Base-by-base conservation (phyloP, 2,797 vertebrate species). In the Crenuchus spilurus region DNA sequence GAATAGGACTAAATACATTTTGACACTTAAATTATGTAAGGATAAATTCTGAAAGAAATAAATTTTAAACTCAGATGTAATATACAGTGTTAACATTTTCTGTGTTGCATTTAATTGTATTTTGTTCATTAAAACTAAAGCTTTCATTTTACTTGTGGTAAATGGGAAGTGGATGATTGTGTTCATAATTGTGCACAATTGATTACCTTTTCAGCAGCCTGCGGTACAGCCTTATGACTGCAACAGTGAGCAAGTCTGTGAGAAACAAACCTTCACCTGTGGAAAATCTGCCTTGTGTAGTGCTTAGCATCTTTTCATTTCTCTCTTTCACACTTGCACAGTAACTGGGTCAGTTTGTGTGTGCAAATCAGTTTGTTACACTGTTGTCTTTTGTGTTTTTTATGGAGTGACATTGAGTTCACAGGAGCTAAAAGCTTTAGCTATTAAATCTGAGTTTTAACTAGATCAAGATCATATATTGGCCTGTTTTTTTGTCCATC, bases 101-200 rank as follows among this genome's bases (percentile, higher is more conserved):
- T 70, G 11, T 68, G 80, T 84, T 71, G 70, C 73, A 86, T 84
- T 84, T 79, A 87, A 87, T 74, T 76, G 74, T 39, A 72, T 75
- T 80, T 64, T 72, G 30, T 70, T 78, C 62, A 89, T 86, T 88
- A 88, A 90, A 82, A 62, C n/a, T 51, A 71, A 79, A 68, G 1
- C 0, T 41, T 84, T 83, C 31, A 54, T 26, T 39, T 7, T 54
- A 1, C 1, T 71, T 46, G 7, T 16, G 24, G 8, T 20, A 33
- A 62, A 16, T 28, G 41, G 31, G 14, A n/a, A 30, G 26, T n/a
- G 26, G 48, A 28, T 76, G 68, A 81, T 26, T 33, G 20, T 64
- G n/a, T 70, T 28, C 18, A 68, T 41, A 16, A 39, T 51, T 42
- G 16, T 30, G 44, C 13, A 4, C 14, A 30, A 64, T 4, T 44